Percentiles rank a stretch among this genome's conserved stretches.
Conservation (phyloP, 2,113 vertebrate species). For the Salvelinus alpinus region DNA sequence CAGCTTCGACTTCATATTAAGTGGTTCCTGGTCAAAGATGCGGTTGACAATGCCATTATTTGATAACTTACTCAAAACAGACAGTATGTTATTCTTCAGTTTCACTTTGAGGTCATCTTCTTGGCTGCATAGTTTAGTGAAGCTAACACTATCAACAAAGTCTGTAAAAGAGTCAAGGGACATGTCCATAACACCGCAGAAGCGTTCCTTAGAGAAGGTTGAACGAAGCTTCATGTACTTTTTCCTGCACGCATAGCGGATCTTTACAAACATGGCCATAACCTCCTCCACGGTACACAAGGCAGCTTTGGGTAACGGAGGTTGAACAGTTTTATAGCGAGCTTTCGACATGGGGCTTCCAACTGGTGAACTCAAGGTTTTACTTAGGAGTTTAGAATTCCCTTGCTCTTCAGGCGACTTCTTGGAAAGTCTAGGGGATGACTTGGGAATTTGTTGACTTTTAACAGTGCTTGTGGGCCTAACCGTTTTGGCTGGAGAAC, state of each 20-base stretch:
- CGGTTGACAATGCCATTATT: constrained; percentile 89
- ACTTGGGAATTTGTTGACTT: constrained; percentile 50
- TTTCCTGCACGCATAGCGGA: constrained; percentile 85
- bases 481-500: constrained; percentile 52
- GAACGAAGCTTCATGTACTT: constrained; percentile 97
- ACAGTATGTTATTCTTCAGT: constrained; percentile 81
- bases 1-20: constrained; percentile 89
- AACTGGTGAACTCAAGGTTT: constrained; percentile 9
- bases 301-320: constrained; percentile 54
- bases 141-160: constrained; percentile 82
- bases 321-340: constrained; percentile 72
- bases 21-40: constrained; percentile 89
- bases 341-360: constrained; percentile 60
- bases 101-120: constrained; percentile 75
- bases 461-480: constrained; percentile 37
- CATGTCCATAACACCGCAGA: constrained; percentile 89
- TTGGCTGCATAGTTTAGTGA: constrained; percentile 78
- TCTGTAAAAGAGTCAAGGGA: constrained; percentile 83
- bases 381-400: constrained; percentile 12
- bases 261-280: constrained; percentile 83
- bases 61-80: constrained; percentile 82
- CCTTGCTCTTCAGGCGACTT: constrained; percentile 44
- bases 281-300: constrained; percentile 81
- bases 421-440: constrained; percentile 24
- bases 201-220: constrained; percentile 85